Percentiles rank a stretch among this genome's conserved stretches.
phyloP scores from a whole-genome alignment of 2,888 invertebrate genomes.

The Zygogramma bicolorata region DNA sequence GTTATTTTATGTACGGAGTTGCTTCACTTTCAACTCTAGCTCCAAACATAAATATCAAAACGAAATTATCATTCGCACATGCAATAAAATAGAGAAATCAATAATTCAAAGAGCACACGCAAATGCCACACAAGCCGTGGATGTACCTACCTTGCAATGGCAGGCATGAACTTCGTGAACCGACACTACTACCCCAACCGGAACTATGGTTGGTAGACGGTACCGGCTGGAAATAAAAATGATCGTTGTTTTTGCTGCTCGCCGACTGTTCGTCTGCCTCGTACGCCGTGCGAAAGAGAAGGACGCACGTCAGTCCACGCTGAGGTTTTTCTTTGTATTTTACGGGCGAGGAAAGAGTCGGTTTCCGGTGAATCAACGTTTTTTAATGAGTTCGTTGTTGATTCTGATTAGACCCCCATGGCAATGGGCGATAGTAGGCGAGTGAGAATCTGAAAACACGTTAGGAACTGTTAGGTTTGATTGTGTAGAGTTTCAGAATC shows the following conservation, averaged over 20 bases:
- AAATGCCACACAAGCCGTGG: neutral
- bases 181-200: conserved; percentile 47
- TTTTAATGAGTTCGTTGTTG: conserved; percentile 46
- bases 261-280: conserved; percentile 12
- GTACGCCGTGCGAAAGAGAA: conserved; percentile 22
- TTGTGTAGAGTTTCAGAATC: neutral
- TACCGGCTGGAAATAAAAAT: conserved; percentile 26
- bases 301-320: conserved; percentile 33
- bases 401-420: conserved; percentile 47
- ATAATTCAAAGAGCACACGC: neutral
- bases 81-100: neutral
- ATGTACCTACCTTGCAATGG: neutral
- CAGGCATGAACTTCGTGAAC: conserved; percentile 8
- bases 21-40: too few species aligned
- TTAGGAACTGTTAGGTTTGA: neutral
- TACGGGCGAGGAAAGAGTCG: conserved; percentile 51
- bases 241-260: conserved; percentile 15
- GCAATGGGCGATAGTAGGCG: neutral
- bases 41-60: too few species aligned
- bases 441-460: neutral
- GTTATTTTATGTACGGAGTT: too few species aligned
- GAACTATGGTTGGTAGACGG: conserved; percentile 46
- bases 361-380: conserved; percentile 58
- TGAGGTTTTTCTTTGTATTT: conserved; percentile 40
- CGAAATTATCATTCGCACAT: too few species aligned